phyloP scores from a whole-genome alignment of 2,797 vertebrate genomes.

The Falco novaeseelandiae region DNA sequence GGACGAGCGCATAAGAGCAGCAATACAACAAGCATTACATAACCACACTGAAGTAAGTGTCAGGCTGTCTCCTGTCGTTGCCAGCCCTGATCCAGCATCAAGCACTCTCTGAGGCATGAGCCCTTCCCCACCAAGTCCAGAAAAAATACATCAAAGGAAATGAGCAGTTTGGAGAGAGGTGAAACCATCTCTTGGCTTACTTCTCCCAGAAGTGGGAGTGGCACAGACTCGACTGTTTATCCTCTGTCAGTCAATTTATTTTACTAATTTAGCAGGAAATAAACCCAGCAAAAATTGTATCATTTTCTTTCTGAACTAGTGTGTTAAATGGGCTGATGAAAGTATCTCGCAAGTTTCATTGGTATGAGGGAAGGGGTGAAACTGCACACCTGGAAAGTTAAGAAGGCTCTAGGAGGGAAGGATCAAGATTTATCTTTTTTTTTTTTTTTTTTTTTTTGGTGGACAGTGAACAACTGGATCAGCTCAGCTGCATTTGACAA shows the following conservation, averaged over 20 bases:
- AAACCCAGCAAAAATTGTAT: background rate
- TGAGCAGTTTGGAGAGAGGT: background rate
- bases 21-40: fast-evolving
- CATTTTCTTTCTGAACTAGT: slow-evolving; percentile 16
- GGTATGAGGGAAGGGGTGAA: background rate
- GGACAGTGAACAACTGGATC: background rate
- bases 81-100: background rate
- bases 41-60: background rate
- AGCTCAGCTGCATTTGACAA: background rate
- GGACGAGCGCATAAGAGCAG: background rate
- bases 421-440: background rate
- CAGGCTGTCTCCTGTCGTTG: background rate
- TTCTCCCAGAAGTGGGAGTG: background rate
- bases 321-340: slow-evolving; percentile 29
- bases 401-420: background rate
- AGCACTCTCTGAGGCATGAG: background rate
- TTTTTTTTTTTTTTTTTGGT: background rate
- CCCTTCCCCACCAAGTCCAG: background rate
- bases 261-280: slow-evolving; percentile 27
- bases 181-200: background rate
- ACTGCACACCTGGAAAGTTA: background rate
- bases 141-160: background rate
- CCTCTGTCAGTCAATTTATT: background rate
- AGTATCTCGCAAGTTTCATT: slow-evolving; percentile 43
- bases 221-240: background rate